Base-by-base conservation (phyloP, 2,888 invertebrate species). In the Rhaphigaster nebulosa region DNA sequence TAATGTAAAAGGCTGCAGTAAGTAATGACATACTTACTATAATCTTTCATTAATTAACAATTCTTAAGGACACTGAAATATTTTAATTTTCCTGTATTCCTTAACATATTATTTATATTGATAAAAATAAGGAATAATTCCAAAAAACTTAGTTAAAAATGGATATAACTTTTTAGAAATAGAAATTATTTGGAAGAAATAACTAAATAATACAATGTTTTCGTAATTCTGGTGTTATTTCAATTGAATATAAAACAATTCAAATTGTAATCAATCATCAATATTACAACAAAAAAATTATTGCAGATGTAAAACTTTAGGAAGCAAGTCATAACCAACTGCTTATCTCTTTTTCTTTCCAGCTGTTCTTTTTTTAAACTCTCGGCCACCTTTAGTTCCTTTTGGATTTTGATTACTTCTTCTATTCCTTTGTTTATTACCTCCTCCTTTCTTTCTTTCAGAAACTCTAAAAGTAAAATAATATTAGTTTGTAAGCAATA, bases 351-450 rank as follows among this genome's bases (percentile, higher is more conserved):
- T 97, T 92, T 97, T 95, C 4, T 97, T 95, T 95, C 92, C 95
- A 95, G 93, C 95, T 96, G 92, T 95, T 95, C 90, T 89, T 50
- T 88, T 80, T 90, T 89, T 91, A 34, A 96, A 95, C 93, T 96
- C 96, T 92, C 96, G 94, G 92, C 96, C 95, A 20, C 96, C 96
- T 93, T 95, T 95, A 23, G 96, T 96, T 88, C 95, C 96, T 93
- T 96, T 96, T 0, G 97, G 96, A 93, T 97, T 96, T 94, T 95
- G 90, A 91, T 93, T 89, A 90, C 91, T 92, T 92, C 93, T 92
- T 92, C 91, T 87, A 92, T 91, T 92, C 90, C 80, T 92, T 90
- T 90, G 91, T 92, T 92, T 92, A 93, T 92, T 93, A 45, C 91
- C 54, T 87, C 92, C 91, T 90, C 91, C 91, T 90, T 92, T 92